Evolutionary conservation across 2,888 invertebrate species (phyloP), one percentile per base, ranked within the genome.

Genomic region (Limnephilus lunatus): DNA sequence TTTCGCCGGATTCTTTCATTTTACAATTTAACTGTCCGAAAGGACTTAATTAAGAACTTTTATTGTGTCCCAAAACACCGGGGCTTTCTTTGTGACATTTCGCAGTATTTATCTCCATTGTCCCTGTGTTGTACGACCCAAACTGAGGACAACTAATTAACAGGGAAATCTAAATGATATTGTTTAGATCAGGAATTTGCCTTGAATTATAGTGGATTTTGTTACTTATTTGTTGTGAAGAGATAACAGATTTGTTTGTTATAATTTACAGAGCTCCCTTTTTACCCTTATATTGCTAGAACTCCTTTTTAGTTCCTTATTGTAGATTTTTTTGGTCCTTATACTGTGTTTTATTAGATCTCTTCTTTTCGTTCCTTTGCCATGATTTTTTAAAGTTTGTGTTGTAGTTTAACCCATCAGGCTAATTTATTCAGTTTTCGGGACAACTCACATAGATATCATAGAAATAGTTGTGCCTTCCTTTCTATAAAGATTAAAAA

Each of bases 31-130:
- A 68, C 88, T 15, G 68, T 31, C 81, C 81, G 81, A 30, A 81
- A 81, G 39, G 89, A 81, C 89, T 89, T 89, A 89, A 89, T 89
- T 89, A 89, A 89, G 89, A 30, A 89, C 19, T n/a, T 39, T 89
- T 89, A 25, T 39, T 81, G 39, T 35, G 11, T 39, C n/a, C 81
- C 44, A 25, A 35, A 39, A 81, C 14, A 25, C 31, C 12, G 15
- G 81, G 81, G 39, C 81, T 25, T 81, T 89, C 81, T 89, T 89
- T 81, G 81, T 81, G 81, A 81, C 81, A 44, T 68, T 53, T 48
- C 68, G n/a, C 81, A 39, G 81, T 81, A 81, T 81, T 81, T 89
- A 89, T 89, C 35, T 89, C 68, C 53, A n/a, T 85, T 85, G 35
- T 85, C 32, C 39, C 68, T 9, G 15, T 68, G 3, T 53, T 68